Conservation (phyloP, 2,797 vertebrate genomes). For the Xenentodon cancila region DNA sequence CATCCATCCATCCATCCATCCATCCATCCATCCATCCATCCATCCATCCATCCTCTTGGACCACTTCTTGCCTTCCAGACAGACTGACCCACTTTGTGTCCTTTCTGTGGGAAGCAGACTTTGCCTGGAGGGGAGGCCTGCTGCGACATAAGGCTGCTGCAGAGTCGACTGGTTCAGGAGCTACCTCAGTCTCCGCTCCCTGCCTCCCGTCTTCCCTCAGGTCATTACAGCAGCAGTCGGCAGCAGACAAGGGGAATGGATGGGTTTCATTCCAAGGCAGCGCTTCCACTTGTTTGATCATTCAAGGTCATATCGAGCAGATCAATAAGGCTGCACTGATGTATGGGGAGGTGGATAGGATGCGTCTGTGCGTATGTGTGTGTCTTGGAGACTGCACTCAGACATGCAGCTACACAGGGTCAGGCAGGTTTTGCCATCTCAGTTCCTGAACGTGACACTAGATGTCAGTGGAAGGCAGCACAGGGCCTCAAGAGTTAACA, state of each 20-base stretch:
- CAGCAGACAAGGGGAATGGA: slow-evolving; percentile 62
- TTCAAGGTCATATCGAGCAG: slow-evolving; percentile 73
- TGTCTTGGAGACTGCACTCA: neutral
- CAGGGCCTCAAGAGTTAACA: slow-evolving; percentile 12
- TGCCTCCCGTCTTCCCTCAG: slow-evolving; percentile 62
- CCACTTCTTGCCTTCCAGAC: slow-evolving; percentile 57
- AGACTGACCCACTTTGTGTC: slow-evolving; percentile 70
- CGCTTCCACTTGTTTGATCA: slow-evolving; percentile 72
- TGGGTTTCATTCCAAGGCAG: slow-evolving; percentile 65
- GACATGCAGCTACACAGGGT: slow-evolving; percentile 46
- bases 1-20: no score
- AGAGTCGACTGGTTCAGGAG: slow-evolving; percentile 72
- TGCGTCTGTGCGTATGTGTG: slow-evolving; percentile 21
- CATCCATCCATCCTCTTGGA: slow-evolving; percentile 19
- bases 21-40: no score
- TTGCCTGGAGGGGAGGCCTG: slow-evolving; percentile 66
- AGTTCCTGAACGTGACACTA: slow-evolving; percentile 66
- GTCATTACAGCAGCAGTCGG: slow-evolving; percentile 66
- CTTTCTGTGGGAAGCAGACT: slow-evolving; percentile 56
- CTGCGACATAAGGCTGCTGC: slow-evolving; percentile 69
- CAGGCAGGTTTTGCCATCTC: slow-evolving; percentile 34
- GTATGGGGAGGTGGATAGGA: slow-evolving; percentile 36
- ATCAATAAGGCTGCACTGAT: slow-evolving; percentile 72
- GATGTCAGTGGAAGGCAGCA: slow-evolving; percentile 75
- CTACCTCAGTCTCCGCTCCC: slow-evolving; percentile 54